These are phyloP conservation scores for Amorpha juglandis DNA, from an alignment of 2,888 invertebrate species.

Conservation along the genomic window DNA sequence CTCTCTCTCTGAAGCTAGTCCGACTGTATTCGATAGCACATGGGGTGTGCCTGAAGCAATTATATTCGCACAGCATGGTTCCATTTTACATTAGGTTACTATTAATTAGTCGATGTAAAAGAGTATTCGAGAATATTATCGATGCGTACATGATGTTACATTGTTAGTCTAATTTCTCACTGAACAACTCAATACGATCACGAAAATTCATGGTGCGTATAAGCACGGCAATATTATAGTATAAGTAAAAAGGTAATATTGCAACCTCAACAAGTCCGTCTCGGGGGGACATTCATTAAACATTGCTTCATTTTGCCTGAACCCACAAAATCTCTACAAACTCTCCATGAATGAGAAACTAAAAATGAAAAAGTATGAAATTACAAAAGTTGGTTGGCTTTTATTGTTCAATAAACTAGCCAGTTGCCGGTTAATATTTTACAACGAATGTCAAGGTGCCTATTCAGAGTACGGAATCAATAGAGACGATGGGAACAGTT, in stretches of 20 bases:
- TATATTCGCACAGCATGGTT: conserved; percentile 43
- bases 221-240: too few relatives aligned
- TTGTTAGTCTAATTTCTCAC: conserved; percentile 47
- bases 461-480: not conserved
- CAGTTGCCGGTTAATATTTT: not conserved
- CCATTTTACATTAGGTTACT: conserved; percentile 37
- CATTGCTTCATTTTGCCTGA: not conserved
- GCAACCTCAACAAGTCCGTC: not conserved
- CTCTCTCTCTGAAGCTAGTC: not conserved
- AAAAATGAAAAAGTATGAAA: conserved; percentile 11
- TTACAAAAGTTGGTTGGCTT: not conserved
- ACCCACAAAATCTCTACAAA: not conserved
- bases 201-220: not conserved
- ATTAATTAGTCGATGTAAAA: conserved; percentile 46
- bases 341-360: too few relatives aligned
- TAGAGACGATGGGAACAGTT: conserved; percentile 17
- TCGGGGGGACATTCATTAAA: not conserved
- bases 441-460: not conserved
- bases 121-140: conserved; percentile 42
- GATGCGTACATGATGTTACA: conserved; percentile 36
- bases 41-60: conserved; percentile 23
- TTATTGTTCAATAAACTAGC: not conserved
- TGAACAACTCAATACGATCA: conserved; percentile 19
- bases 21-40: not conserved
- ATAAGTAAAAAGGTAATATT: not conserved